Percentiles rank a stretch among this genome's conserved stretches.
Conservation (phyloP, 2,888 invertebrate genomes). For the Strigamia maritima region DNA sequence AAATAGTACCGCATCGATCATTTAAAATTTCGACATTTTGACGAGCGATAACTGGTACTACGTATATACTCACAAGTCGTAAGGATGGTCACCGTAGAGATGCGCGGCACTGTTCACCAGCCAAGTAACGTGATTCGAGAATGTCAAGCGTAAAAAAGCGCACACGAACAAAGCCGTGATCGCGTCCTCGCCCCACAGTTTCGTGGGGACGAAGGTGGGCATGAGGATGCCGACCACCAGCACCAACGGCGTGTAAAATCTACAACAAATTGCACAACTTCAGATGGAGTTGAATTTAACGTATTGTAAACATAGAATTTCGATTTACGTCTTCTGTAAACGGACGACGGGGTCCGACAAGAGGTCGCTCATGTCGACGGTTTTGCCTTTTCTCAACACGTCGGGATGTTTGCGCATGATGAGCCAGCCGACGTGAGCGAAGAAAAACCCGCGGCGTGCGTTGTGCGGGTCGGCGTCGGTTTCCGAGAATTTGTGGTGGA, state of each 20-base stretch:
- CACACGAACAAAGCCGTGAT: constrained; percentile 52
- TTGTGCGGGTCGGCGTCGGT: constrained; percentile 93
- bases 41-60: neutral
- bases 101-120: constrained; percentile 55
- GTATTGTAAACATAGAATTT: neutral
- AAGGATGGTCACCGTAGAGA: constrained; percentile 54
- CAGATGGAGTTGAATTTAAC: too few species aligned
- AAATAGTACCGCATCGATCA: neutral
- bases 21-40: too few species aligned
- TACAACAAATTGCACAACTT: constrained; percentile 47
- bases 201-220: constrained; percentile 52
- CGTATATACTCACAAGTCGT: constrained; percentile 50
- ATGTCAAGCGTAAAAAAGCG: constrained; percentile 52
- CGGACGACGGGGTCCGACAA: constrained; percentile 73
- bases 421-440: constrained; percentile 93
- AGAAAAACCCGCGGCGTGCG: constrained; percentile 89
- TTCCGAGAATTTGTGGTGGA: constrained; percentile 89
- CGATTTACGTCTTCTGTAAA: constrained; percentile 77
- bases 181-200: constrained; percentile 54
- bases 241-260: constrained; percentile 64
- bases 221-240: constrained; percentile 60
- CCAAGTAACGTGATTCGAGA: constrained; percentile 55
- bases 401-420: constrained; percentile 85
- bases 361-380: constrained; percentile 79
- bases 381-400: constrained; percentile 78